Base-by-base conservation (phyloP, 2,888 invertebrate genomes). In the Drosophila neonasuta region DNA sequence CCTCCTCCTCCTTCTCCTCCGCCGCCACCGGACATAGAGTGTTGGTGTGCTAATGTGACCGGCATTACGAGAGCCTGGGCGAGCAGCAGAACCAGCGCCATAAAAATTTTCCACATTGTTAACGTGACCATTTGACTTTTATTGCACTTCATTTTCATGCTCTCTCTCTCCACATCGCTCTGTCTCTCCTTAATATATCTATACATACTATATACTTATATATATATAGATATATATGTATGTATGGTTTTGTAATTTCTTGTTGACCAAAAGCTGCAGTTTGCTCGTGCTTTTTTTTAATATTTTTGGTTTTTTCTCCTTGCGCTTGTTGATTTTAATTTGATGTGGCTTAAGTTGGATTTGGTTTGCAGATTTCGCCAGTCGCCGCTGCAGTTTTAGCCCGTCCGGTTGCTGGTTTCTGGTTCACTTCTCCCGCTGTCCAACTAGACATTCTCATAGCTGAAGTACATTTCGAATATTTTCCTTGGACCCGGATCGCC, bases 81-180 rank as follows among this genome's bases (percentile, higher is more conserved):
- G 64, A 88, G 76, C 67, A 79, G 77, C 78, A 82, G 79, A 51
- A 88, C 73, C 59, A 88, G 76, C 64, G 77, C 82, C 83, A 90
- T 88, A 84, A 89, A 90, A 88, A 89, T 88, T 86, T 89, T 89
- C 90, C 89, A 90, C 86, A 89, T 88, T 89, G 89, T 88, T 84
- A 90, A 86, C 80, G 89, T 88, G 86, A 88, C 87, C 83, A 90
- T 89, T 89, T 89, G 89, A 89, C 89, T 89, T 90, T 89, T 90
- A 89, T 89, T 85, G 79, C 89, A 90, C 87, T 90, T 89, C 88
- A 89, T 90, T 89, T 87, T 86, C 69, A 56, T 60, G 56, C 48
- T 30, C 36, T 58, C 42, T 44, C 56, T 42, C 54, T 29, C 32
- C 48, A 24, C 54, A 32, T 48, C 46, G 46, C 54, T 66, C 13